A percentile compares a stretch with the other conserved stretches of the same genome.
These are phyloP conservation scores for Pseudorhombus dupliciocellatus DNA, from an alignment of 2,113 vertebrate genomes.

Conservation along the genomic window DNA sequence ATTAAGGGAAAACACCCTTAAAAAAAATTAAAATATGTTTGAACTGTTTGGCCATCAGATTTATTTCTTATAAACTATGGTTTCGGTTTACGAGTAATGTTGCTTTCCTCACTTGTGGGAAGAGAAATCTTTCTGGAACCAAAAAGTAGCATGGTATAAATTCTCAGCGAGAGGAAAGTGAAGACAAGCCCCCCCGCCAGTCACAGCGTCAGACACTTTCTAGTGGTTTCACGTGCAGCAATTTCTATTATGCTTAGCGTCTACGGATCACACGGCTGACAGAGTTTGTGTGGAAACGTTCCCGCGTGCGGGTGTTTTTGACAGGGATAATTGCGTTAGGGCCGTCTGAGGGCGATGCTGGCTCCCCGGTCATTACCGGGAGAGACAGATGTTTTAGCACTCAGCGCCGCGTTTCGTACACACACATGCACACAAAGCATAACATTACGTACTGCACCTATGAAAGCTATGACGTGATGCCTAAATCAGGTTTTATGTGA, in stretches of 20 bases:
- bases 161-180: neutral
- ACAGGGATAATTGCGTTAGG: constrained; percentile 64
- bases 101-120: neutral
- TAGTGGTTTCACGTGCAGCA: constrained; percentile 56
- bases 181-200: neutral
- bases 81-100: neutral
- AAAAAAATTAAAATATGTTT: neutral
- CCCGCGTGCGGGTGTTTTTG: constrained; percentile 1
- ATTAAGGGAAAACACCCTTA: too few relatives aligned
- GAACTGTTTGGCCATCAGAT: too few relatives aligned
- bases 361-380: constrained; percentile 70
- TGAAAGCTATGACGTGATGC: constrained; percentile 61
- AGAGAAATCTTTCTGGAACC: neutral
- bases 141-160: neutral
- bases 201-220: neutral
- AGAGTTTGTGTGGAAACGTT: constrained; percentile 37
- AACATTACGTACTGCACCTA: constrained; percentile 54
- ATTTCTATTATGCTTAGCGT: constrained; percentile 50
- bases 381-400: constrained; percentile 77
- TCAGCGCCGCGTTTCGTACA: constrained; percentile 32
- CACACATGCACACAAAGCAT: constrained; percentile 33
- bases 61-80: neutral
- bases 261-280: constrained; percentile 44
- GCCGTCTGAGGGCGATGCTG: constrained; percentile 57
- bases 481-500: constrained; percentile 68